Evolutionary conservation across 2,113 vertebrate species (phyloP).

Genomic region (Petaurus breviceps): DNA sequence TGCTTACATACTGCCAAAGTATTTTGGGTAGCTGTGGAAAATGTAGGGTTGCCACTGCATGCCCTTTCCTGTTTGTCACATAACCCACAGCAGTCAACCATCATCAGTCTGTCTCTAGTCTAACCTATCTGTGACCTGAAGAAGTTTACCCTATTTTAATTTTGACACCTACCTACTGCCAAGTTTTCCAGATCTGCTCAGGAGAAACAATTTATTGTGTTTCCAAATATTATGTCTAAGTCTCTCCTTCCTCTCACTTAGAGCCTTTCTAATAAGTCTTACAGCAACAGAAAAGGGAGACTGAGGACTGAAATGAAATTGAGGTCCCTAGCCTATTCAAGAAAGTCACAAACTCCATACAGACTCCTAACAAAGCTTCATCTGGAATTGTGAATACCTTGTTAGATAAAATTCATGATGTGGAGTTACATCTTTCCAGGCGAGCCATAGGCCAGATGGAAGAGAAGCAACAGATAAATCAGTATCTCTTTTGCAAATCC

Average conservation of each 20-base stretch:
- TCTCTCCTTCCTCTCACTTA: neutral
- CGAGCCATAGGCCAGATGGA: neutral
- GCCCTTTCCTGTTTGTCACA: too few relatives aligned
- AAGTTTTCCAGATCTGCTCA: too few relatives aligned
- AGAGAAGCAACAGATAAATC: neutral
- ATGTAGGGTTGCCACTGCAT: too few relatives aligned
- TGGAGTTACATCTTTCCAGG: neutral
- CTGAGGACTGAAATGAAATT: neutral
- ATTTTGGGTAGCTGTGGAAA: too few relatives aligned
- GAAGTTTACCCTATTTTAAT: too few relatives aligned
- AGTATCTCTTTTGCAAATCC: neutral
- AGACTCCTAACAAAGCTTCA: neutral
- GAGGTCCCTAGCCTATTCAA: neutral
- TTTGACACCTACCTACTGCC: too few relatives aligned
- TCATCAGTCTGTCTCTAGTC: too few relatives aligned
- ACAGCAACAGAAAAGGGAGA: neutral
- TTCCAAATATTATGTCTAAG: neutral
- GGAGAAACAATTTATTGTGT: neutral
- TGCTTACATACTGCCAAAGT: too few relatives aligned
- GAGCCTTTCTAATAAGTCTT: neutral
- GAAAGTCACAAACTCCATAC: neutral
- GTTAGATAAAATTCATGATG: neutral
- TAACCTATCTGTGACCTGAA: too few relatives aligned
- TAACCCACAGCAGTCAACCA: too few relatives aligned
- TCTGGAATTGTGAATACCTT: neutral